These are phyloP conservation scores for Drosophila dunni DNA, from an alignment of 1,140 invertebrate genomes.

Conservation along the genomic window DNA sequence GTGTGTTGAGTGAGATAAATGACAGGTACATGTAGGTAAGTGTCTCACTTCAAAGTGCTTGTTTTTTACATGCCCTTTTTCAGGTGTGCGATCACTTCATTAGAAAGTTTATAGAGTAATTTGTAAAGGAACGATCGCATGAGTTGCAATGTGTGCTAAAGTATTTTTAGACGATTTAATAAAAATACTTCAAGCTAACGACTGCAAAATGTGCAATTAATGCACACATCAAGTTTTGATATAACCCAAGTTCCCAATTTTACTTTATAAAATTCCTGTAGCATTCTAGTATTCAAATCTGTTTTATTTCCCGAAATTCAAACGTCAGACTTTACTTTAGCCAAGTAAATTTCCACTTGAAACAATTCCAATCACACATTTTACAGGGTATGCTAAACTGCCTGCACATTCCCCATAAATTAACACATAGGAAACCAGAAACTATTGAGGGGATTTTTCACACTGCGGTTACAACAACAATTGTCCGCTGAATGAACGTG, in stretches of 20 bases:
- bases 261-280: too few species aligned
- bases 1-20: constrained; percentile 56
- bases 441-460: constrained; percentile 11
- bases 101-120: constrained; percentile 8
- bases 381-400: background rate
- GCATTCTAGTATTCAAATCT: too few species aligned
- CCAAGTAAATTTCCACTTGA: too few species aligned
- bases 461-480: constrained; percentile 57
- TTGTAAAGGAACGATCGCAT: background rate
- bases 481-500: constrained; percentile 23
- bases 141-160: constrained; percentile 4
- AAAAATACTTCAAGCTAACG: background rate
- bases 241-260: too few species aligned
- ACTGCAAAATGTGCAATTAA: too few species aligned
- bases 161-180: background rate
- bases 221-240: too few species aligned
- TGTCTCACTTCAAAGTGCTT: constrained; percentile 38
- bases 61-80: constrained; percentile 9
- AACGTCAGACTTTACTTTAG: too few species aligned
- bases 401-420: background rate
- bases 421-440: constrained; percentile 22
- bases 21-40: constrained; percentile 53
- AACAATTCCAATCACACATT: too few species aligned
- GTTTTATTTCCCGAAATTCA: too few species aligned
- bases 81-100: constrained; percentile 13